phyloP scores from a whole-genome alignment of 2,113 vertebrate species.

The Ranitomeya variabilis region DNA sequence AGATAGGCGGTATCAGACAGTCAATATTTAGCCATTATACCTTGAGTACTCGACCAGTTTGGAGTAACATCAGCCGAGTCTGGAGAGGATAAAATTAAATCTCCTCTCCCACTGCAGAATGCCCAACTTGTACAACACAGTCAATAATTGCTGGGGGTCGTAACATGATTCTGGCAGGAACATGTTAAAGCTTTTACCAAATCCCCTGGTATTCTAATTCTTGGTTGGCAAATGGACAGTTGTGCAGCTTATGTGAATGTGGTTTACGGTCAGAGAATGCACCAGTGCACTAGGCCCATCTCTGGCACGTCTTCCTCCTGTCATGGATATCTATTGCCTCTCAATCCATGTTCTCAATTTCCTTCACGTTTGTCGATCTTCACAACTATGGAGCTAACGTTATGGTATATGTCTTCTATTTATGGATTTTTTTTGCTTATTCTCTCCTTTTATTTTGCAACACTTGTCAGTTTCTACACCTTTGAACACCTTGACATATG shows the following conservation, averaged over 20 bases:
- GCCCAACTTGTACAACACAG: background rate
- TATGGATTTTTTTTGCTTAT: too few species aligned
- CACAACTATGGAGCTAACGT: background rate
- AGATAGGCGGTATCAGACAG: constrained; percentile 29
- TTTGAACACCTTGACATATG: too few species aligned
- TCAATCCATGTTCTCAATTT: background rate
- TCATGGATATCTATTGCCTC: background rate
- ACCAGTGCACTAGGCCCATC: background rate
- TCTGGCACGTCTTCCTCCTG: background rate
- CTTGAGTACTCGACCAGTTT: background rate
- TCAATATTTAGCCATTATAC: constrained; percentile 37
- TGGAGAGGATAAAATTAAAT: background rate
- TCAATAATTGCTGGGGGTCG: background rate
- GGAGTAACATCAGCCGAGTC: background rate
- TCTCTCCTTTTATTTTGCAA: too few species aligned
- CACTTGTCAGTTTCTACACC: too few species aligned
- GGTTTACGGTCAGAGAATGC: background rate
- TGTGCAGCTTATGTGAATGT: background rate
- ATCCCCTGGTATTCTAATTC: constrained; percentile 9
- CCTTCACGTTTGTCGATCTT: background rate
- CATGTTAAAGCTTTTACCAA: constrained; percentile 36
- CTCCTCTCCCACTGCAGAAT: background rate
- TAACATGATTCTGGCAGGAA: background rate
- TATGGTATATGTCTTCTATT: background rate
- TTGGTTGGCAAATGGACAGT: constrained; percentile 5